Evolutionary conservation across 2,797 vertebrate species (phyloP), one percentile per base, ranked within the genome.

Genomic region (Macroramphosus scolopax): DNA sequence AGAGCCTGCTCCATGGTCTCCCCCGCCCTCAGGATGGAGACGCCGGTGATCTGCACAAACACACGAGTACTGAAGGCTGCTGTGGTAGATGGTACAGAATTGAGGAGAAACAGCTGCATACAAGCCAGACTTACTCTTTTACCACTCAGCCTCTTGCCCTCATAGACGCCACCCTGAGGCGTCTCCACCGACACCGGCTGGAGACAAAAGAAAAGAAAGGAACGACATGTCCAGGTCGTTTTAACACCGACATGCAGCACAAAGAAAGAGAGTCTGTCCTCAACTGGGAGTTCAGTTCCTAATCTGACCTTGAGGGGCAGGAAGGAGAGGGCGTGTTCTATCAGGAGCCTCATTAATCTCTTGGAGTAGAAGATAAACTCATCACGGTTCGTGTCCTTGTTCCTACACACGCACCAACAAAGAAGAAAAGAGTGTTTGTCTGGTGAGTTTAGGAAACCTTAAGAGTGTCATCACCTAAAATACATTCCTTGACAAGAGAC

Each of bases 361-460:
- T 96, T 96, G 34, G 94, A 95, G 83, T 96, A 95, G 83, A 96
- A 96, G 79, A 96, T 95, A 62, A 96, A 95, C 72, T 95, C 93
- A 0, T 96, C 94, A 30, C 94, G 87, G 81, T 92, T 93, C 0
- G 93, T 96, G 55, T 96, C 94, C 73, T 91, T 95, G 86, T 95
- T 94, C 83, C 94, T 96, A 61, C 22, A 46, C 17, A 43, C 9
- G 52, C 35, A 26, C 6, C n/a, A n/a, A n/a, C n/a, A n/a, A n/a
- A n/a, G n/a, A n/a, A n/a, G n/a, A n/a, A n/a, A n/a, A n/a, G n/a
- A n/a, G n/a, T n/a, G n/a, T n/a, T n/a, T n/a, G n/a, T n/a, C n/a
- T n/a, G n/a, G n/a, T n/a, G n/a, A n/a, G n/a, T n/a, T n/a, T n/a
- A n/a, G n/a, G n/a, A n/a, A n/a, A n/a, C n/a, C n/a, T n/a, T n/a